Conservation (phyloP, 2,113 vertebrate genomes). For the Anas platyrhynchos region DNA sequence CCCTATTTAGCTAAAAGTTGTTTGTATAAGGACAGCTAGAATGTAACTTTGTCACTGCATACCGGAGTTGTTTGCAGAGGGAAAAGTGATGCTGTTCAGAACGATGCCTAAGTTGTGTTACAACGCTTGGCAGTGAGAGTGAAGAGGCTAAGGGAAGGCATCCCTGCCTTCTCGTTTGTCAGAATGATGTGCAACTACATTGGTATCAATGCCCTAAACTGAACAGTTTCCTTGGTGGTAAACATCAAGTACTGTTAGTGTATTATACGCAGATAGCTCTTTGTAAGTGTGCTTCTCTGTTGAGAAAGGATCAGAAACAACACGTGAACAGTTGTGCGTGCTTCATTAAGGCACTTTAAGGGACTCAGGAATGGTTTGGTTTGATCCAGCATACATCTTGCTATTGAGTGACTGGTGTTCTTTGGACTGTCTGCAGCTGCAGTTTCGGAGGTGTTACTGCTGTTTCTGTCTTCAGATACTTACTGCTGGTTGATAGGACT, state of each 20-base stretch:
- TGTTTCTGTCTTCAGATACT: neutral
- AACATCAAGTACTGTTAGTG: neutral
- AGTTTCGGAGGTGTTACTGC: neutral
- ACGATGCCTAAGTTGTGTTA: neutral
- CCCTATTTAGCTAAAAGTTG: neutral
- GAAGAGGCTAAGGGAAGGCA: neutral
- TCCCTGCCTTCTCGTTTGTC: neutral
- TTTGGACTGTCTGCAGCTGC: neutral
- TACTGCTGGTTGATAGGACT: neutral
- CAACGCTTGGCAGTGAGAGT: neutral
- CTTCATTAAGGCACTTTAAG: neutral
- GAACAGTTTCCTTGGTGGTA: neutral
- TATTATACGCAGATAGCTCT: neutral
- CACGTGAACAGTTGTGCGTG: neutral
- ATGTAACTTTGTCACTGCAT: neutral
- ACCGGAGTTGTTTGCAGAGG: neutral
- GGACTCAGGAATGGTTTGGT: neutral
- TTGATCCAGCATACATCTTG: neutral
- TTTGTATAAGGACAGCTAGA: neutral
- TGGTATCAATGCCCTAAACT: neutral
- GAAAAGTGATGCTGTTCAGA: neutral
- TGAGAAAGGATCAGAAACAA: neutral
- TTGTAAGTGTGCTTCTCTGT: neutral
- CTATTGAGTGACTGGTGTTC: neutral
- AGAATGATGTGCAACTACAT: neutral